Percentiles rank a stretch among this genome's conserved stretches.
Conservation (phyloP, 2,113 vertebrate genomes). For the Oxyura jamaicensis region DNA sequence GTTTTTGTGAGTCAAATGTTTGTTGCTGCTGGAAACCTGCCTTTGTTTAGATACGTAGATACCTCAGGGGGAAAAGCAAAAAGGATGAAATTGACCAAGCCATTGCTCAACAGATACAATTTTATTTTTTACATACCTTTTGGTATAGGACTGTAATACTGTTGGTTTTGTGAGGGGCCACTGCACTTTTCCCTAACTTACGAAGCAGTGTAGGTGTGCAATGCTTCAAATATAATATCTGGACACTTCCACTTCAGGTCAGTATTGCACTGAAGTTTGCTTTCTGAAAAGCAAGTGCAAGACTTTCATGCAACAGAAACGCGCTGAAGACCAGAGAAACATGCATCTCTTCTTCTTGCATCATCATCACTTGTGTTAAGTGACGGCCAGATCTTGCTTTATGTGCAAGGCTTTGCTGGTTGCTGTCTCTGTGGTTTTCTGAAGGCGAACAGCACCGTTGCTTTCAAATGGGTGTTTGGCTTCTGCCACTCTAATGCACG, state of each 20-base stretch:
- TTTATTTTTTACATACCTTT: not conserved
- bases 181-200: not conserved
- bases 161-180: not conserved
- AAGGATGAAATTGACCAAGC: not conserved
- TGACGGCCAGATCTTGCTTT: not conserved
- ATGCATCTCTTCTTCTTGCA: not conserved
- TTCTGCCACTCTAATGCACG: rapidly evolving
- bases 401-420: not conserved
- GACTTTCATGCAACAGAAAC: not conserved
- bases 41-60: not conserved
- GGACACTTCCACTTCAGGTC: not conserved
- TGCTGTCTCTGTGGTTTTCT: not conserved
- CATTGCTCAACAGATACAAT: not conserved
- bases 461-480: not conserved
- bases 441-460: not conserved
- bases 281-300: not conserved
- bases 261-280: not conserved
- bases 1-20: not conserved
- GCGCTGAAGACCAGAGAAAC: not conserved
- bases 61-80: not conserved
- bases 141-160: not conserved
- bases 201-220: not conserved
- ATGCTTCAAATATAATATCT: rapidly evolving
- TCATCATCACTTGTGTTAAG: not conserved
- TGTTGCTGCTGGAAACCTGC: conserved; percentile 18